Evolutionary conservation across 2,797 vertebrate genomes (phyloP).

Genomic region (Acanthurus tractus): DNA sequence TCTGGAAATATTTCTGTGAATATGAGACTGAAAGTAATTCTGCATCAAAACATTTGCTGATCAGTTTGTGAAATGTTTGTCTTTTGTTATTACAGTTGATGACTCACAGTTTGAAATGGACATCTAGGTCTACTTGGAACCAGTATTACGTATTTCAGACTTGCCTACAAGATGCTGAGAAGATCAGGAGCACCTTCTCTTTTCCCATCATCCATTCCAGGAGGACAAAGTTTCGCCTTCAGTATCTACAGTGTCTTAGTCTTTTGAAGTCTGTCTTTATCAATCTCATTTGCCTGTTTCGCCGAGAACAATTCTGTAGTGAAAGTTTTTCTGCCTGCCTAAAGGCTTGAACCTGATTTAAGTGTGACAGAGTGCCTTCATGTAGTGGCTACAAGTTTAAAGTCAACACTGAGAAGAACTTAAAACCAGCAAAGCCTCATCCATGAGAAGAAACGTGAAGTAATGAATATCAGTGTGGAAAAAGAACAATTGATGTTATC

Average conservation of each 20-base stretch:
- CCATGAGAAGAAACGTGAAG: conserved; percentile 10
- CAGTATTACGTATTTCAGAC: conserved; percentile 29
- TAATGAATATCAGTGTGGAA: neutral
- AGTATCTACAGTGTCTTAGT: conserved; percentile 30
- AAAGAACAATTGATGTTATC: conserved; percentile 8
- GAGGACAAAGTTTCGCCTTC: conserved; percentile 13
- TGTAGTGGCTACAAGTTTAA: conserved; percentile 47
- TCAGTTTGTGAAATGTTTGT: conserved; percentile 8
- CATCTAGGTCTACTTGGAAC: conserved; percentile 72
- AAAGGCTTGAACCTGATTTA: conserved; percentile 34
- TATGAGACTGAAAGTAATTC: neutral
- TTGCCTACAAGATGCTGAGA: conserved; percentile 45
- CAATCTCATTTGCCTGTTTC: conserved; percentile 34
- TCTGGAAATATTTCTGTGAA: neutral
- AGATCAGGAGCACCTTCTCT: conserved; percentile 17
- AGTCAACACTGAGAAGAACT: conserved; percentile 45
- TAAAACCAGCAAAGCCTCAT: conserved; percentile 58
- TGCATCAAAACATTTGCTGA: neutral
- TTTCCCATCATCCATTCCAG: conserved; percentile 42
- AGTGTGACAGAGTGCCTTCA: conserved; percentile 71
- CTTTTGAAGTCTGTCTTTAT: conserved; percentile 29
- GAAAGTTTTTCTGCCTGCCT: conserved; percentile 31
- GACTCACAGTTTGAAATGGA: conserved; percentile 88
- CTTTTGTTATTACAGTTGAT: conserved; percentile 70
- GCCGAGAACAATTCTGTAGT: conserved; percentile 44